Evolutionary conservation across 2,113 vertebrate genomes (phyloP).

Genomic region (Dromiciops gliroides): DNA sequence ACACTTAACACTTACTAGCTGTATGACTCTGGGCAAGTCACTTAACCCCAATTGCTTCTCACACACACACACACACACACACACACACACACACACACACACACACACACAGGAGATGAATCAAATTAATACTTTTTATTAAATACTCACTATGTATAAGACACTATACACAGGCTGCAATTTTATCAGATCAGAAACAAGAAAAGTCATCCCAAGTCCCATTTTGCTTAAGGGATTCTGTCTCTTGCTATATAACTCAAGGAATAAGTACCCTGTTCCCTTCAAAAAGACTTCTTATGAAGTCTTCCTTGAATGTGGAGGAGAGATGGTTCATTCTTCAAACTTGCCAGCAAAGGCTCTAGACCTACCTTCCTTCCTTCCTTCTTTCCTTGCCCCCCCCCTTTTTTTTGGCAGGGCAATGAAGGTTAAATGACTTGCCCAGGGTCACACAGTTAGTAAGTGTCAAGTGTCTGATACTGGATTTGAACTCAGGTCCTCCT

Average conservation of each 20-base stretch:
- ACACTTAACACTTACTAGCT: too few species aligned
- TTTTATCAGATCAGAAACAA: not conserved
- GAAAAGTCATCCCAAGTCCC: not conserved
- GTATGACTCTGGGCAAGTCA: too few species aligned
- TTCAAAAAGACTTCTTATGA: not conserved
- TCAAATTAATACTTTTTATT: not conserved
- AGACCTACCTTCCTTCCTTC: not conserved
- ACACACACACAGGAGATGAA: too few species aligned
- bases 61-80: too few species aligned
- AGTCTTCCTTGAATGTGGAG: not conserved
- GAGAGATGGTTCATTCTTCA: not conserved
- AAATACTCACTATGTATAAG: not conserved
- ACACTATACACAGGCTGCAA: not conserved
- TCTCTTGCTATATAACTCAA: not conserved
- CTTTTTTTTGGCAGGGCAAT: too few species aligned
- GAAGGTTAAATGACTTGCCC: too few species aligned
- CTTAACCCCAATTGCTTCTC: too few species aligned
- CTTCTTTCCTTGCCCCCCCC: too few species aligned
- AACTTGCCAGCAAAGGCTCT: conserved; percentile 33
- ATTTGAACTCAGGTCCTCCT: too few species aligned
- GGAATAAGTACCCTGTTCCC: not conserved
- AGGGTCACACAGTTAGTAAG: too few species aligned
- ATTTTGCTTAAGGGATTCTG: not conserved
- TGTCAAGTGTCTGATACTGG: too few species aligned
- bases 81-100: too few species aligned